A percentile compares a stretch with the other conserved stretches of the same genome.
Conservation (phyloP, 1,140 invertebrate genomes). For the Cataglyphis hispanica region DNA sequence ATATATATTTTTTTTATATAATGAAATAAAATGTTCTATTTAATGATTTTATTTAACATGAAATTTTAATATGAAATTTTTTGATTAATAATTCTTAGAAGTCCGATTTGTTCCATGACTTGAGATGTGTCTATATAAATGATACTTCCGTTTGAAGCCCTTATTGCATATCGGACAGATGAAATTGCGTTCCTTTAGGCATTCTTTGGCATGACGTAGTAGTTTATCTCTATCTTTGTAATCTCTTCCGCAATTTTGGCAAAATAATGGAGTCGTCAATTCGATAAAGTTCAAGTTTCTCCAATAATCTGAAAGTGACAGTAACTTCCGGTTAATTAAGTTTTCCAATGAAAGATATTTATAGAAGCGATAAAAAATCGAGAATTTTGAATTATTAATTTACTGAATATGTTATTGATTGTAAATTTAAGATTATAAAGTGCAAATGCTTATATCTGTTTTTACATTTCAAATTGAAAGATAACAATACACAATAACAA, state of each 20-base stretch:
- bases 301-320: conserved; percentile 29
- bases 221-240: not conserved
- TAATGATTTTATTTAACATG: too few species aligned
- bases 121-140: not conserved
- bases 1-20: not conserved
- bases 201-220: not conserved
- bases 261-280: not conserved
- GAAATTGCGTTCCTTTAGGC: conserved; percentile 7
- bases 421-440: not conserved
- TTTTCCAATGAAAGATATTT: not conserved
- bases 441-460: too few species aligned
- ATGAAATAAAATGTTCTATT: not conserved
- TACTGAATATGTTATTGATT: not conserved
- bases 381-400: not conserved
- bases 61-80: not conserved
- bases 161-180: not conserved
- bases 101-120: not conserved
- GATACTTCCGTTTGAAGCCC: conserved; percentile 2
- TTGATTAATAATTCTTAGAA: not conserved
- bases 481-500: conserved; percentile 1
- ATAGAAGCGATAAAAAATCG: not conserved
- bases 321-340: conserved; percentile 14
- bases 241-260: not conserved
- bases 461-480: not conserved
- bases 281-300: not conserved